A percentile compares a stretch with the other conserved stretches of the same genome.
These are phyloP conservation scores for Cynocephalus volans DNA, from an alignment of 2,113 vertebrate genomes.

Conservation along the genomic window DNA sequence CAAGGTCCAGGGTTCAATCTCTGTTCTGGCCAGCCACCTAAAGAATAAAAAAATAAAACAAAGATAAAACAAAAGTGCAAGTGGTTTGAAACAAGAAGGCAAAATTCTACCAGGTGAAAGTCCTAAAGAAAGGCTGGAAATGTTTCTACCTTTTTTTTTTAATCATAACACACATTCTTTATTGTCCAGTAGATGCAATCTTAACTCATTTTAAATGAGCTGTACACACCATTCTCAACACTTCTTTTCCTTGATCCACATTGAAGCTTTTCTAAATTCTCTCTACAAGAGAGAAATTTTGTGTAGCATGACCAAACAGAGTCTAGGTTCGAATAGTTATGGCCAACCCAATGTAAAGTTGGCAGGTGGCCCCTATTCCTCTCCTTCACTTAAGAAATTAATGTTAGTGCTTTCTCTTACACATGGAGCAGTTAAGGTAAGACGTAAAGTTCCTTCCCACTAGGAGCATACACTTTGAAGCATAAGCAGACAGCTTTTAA, in stretches of 20 bases:
- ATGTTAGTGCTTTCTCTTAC: not conserved
- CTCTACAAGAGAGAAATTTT: not conserved
- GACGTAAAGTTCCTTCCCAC: not conserved
- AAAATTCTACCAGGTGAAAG: not conserved
- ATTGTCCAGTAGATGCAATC: not conserved
- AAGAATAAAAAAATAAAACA: too few relatives aligned
- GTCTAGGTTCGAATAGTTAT: not conserved
- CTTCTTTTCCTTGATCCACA: not conserved
- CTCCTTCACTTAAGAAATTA: not conserved
- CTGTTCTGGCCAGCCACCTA: too few relatives aligned
- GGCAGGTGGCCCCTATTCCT: not conserved
- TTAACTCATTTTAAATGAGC: not conserved
- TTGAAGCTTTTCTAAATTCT: conserved; percentile 20
- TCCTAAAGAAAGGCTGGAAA: not conserved
- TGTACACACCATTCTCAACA: too few relatives aligned
- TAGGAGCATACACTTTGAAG: not conserved
- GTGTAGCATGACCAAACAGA: not conserved
- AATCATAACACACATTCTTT: not conserved
- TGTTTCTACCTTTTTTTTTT: not conserved
- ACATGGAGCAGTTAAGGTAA: not conserved
- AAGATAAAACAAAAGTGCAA: not conserved
- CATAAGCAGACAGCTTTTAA: not conserved
- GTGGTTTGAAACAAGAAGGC: not conserved
- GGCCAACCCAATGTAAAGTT: not conserved
- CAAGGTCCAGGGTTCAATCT: too few relatives aligned